Evolutionary conservation across 2,888 invertebrate genomes (phyloP), one percentile per base, ranked within the genome.

Genomic region (Cataglyphis albicans): DNA sequence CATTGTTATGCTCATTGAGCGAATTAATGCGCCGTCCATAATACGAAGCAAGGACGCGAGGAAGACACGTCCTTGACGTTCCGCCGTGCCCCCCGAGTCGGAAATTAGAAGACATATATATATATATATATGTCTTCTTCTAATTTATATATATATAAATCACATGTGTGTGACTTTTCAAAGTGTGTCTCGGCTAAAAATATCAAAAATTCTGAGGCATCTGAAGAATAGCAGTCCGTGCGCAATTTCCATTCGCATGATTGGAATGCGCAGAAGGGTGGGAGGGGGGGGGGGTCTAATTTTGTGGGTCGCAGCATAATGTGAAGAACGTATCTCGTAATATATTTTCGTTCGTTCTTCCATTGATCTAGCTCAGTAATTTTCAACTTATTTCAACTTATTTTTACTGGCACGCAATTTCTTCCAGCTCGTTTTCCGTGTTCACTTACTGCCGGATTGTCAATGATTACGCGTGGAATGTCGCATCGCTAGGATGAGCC

Each of bases 381-480:
- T 25, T 25, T 25, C 25, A 25, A 25, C 25, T 25, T 25, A 25
- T 25, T 25, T 25, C 25, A 1, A n/a, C n/a, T n/a, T n/a, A n/a
- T n/a, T n/a, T n/a, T n/a, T 25, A 25, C 25, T 25, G 25, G 25
- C 25, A 25, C 25, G 25, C 1, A 25, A 25, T 25, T 25, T 25
- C 25, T 25, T 25, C 25, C 1, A 25, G 5, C 32, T 59, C 48
- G 9, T 25, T 44, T 21, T 35, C 12, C 0, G 29, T 68, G 29
- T 68, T 32, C 86, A 91, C 91, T 91, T 87, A 91, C 91, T 91
- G 88, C 68, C 84, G 68, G 68, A 81, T 86, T 88, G 89, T 91
- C 88, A 91, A 87, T 88, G 90, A 91, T 87, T 89, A 88, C 84
- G 83, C 82, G 85, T 85, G 86, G 85, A 88, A 87, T 89, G 87